A percentile compares a stretch with the other conserved stretches of the same genome.
These are phyloP conservation scores for Tricholauxania praeusta DNA, from an alignment of 2,888 invertebrate species.

Conservation along the genomic window DNA sequence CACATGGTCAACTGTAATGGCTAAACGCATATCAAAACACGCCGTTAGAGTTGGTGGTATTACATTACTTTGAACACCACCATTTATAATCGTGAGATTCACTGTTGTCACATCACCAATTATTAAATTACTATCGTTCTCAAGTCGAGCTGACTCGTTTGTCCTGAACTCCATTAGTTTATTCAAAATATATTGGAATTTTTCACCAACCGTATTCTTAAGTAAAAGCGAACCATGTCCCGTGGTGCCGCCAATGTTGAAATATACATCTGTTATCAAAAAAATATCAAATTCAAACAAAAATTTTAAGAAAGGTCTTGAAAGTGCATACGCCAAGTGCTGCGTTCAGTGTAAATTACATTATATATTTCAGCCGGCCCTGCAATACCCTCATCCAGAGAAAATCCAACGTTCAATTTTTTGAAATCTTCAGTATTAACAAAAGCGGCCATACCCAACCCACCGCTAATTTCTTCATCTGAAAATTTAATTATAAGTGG, in stretches of 20 bases:
- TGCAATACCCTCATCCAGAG: conserved; percentile 85
- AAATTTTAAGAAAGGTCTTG: background rate
- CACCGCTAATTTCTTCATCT: conserved; percentile 77
- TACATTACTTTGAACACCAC: conserved; percentile 86
- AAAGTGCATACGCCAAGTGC: conserved; percentile 75
- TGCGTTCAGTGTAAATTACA: conserved; percentile 75
- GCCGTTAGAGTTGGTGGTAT: conserved; percentile 79
- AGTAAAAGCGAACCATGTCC: conserved; percentile 83
- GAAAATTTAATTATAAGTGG: too few species aligned
- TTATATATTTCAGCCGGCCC: conserved; percentile 75
- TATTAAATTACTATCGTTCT: conserved; percentile 68
- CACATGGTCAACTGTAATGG: conserved; percentile 71
- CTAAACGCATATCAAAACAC: conserved; percentile 76
- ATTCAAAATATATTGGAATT: conserved; percentile 74
- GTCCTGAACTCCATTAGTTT: conserved; percentile 76
- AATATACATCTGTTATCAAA: conserved; percentile 71
- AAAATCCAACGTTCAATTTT: conserved; percentile 80
- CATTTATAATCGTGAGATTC: conserved; percentile 78
- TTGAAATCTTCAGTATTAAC: conserved; percentile 76
- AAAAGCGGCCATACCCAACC: conserved; percentile 78
- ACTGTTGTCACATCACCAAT: conserved; percentile 82
- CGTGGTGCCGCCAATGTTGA: conserved; percentile 77
- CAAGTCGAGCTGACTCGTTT: conserved; percentile 71
- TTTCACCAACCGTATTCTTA: conserved; percentile 80
- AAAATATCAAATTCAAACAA: background rate